Evolutionary conservation across 2,888 invertebrate genomes (phyloP), one percentile per base, ranked within the genome.

Genomic region (Chydorus sphaericus): DNA sequence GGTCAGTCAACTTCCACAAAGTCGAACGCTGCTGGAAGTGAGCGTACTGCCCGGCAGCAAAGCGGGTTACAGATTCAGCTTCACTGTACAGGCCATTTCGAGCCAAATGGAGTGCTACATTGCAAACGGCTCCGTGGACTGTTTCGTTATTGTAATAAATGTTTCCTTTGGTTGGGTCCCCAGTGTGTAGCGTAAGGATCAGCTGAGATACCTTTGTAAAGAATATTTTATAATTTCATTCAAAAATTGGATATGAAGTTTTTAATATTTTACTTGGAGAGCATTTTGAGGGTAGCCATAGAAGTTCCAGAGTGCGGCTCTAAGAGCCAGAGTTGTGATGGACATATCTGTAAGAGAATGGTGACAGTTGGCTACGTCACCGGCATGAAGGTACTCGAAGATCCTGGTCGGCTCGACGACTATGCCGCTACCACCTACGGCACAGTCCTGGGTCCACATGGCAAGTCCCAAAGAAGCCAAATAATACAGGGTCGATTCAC

Each of bases 211-310:
- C 26, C 44, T 44, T 26, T 26, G n/a, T 10, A 44, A 44, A 44
- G 11, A 14, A 3, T 4, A 23, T 33, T 14, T 10, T 14, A 44
- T 4, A 1, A 44, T 44, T 2, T 44, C 1, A 44, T n/a, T 8
- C 20, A 39, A 39, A 5, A 39, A 39, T 20, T 16, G n/a, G 28
- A 1, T 7, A 7, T 38, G 39, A 39, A 16, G n/a, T 20, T 33
- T n/a, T n/a, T n/a, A n/a, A n/a, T n/a, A n/a, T n/a, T n/a, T n/a
- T 16, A 37, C 38, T 11, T 53, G 73, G 0, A 83, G 82, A 0
- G 85, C 81, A 78, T 90, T 82, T 68, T 88, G 85, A 1, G 83
- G 81, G 69, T 88, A 85, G 1, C 93, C 93, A 67, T 90, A 92
- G 56, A 87, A 77, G 14, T 82, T 77, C 92, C 92, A 92, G 10